Evolutionary conservation across 2,113 vertebrate species (phyloP).

Genomic region (Galemys pyrenaicus): DNA sequence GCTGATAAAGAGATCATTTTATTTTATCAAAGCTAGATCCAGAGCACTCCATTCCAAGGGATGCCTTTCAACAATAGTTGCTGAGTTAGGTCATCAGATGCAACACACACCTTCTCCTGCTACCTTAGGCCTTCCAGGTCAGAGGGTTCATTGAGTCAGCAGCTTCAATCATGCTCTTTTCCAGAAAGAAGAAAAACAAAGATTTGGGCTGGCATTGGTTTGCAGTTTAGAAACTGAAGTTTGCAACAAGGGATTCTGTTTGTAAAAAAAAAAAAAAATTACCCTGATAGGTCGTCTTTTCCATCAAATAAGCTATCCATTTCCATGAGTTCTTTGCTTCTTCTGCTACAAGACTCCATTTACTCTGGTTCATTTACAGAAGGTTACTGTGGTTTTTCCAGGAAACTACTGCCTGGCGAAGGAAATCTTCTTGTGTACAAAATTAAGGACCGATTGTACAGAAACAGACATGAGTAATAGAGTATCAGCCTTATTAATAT

Average conservation of each 20-base stretch:
- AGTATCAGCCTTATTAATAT: conserved; percentile 44
- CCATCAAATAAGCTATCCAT: not conserved
- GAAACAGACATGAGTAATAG: conserved; percentile 66
- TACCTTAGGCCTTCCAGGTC: not conserved
- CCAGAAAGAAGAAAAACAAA: not conserved
- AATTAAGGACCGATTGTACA: conserved; percentile 70
- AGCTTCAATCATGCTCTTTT: not conserved
- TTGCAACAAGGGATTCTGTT: not conserved
- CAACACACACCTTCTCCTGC: not conserved
- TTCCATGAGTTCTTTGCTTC: not conserved
- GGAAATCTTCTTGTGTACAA: conserved; percentile 74
- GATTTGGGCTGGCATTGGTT: not conserved
- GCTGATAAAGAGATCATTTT: not conserved
- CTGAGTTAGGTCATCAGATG: not conserved
- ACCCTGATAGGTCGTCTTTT: not conserved
- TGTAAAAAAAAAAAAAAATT: conserved; percentile 20
- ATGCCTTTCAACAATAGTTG: not conserved
- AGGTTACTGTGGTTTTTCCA: conserved; percentile 79
- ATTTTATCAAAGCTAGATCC: not conserved
- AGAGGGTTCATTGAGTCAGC: not conserved
- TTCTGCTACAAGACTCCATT: conserved; percentile 60
- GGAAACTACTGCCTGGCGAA: conserved; percentile 69
- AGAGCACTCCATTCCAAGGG: not conserved
- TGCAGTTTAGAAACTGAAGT: not conserved
- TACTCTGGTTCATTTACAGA: conserved; percentile 57